phyloP scores from a whole-genome alignment of 2,113 vertebrate genomes.

The Takifugu bimaculatus region DNA sequence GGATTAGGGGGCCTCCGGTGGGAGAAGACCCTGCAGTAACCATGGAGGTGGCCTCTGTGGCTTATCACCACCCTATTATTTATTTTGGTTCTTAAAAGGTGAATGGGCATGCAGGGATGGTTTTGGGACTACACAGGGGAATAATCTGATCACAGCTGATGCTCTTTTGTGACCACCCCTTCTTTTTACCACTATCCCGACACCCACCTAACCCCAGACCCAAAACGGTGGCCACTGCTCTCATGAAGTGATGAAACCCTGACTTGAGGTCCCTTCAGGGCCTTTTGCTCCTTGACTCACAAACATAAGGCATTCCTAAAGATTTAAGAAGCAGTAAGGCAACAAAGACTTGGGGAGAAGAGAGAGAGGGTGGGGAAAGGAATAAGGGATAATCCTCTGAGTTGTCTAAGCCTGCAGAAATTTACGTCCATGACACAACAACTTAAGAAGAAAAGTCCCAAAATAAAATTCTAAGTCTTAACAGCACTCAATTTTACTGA shows the following conservation, averaged over 20 bases:
- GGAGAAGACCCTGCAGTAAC: constrained; percentile 62
- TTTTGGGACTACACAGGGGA: constrained; percentile 57
- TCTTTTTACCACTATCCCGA: constrained; percentile 14
- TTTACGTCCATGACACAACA: constrained; percentile 37
- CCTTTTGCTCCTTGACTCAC: constrained; percentile 33
- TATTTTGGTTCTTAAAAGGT: constrained; percentile 78
- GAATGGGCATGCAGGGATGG: constrained; percentile 64
- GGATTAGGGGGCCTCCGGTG: constrained; percentile 74
- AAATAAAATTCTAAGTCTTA: constrained; percentile 1
- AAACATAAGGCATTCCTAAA: constrained; percentile 53
- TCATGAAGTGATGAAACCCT: constrained; percentile 38
- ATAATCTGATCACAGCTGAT: constrained; percentile 71
- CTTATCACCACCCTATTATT: constrained; percentile 67
- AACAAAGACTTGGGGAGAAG: constrained; percentile 32
- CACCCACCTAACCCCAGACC: constrained; percentile 45
- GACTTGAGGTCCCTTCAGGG: constrained; percentile 1
- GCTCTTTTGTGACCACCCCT: constrained; percentile 48
- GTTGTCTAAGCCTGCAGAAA: constrained; percentile 41
- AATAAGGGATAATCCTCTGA: constrained; percentile 50
- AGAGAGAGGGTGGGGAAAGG: constrained; percentile 19
- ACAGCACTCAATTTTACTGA: constrained; percentile 5
- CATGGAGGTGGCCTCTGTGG: constrained; percentile 67
- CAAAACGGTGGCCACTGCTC: constrained; percentile 34
- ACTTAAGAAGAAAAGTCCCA: neutral
- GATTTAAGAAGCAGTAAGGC: constrained; percentile 38